Conservation (phyloP, 2,888 invertebrate genomes). For the Dryobota labecula region DNA sequence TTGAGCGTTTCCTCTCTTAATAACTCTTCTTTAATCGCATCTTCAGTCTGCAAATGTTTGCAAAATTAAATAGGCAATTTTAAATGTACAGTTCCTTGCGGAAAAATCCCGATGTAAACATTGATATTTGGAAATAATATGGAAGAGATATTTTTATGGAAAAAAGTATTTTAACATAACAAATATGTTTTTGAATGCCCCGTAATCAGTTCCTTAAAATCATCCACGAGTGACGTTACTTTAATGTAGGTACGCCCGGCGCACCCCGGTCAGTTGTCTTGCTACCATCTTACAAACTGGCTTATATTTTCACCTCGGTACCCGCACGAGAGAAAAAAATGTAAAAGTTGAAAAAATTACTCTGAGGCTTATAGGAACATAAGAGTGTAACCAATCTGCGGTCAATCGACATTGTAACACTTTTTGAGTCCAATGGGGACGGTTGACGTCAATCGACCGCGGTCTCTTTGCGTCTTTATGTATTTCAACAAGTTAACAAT, state of each 20-base stretch:
- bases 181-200: neutral
- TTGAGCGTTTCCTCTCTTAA: constrained; percentile 77
- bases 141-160: neutral
- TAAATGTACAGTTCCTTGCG: neutral
- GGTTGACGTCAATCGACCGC: neutral
- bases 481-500: neutral
- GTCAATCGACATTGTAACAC: neutral
- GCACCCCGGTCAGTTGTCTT: neutral
- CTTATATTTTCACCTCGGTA: neutral
- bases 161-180: neutral
- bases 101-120: neutral
- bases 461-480: neutral
- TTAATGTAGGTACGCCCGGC: too few species aligned
- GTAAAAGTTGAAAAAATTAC: neutral
- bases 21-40: constrained; percentile 82
- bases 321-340: neutral
- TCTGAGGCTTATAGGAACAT: neutral
- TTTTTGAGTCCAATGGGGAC: neutral
- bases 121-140: neutral
- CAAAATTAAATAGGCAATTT: constrained; percentile 7
- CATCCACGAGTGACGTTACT: too few species aligned
- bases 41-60: constrained; percentile 79
- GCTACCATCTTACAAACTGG: neutral
- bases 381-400: neutral
- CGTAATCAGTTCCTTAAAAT: too few species aligned